These are phyloP conservation scores for Acrocera orbiculus DNA, from an alignment of 2,888 invertebrate genomes.

Conservation along the genomic window DNA sequence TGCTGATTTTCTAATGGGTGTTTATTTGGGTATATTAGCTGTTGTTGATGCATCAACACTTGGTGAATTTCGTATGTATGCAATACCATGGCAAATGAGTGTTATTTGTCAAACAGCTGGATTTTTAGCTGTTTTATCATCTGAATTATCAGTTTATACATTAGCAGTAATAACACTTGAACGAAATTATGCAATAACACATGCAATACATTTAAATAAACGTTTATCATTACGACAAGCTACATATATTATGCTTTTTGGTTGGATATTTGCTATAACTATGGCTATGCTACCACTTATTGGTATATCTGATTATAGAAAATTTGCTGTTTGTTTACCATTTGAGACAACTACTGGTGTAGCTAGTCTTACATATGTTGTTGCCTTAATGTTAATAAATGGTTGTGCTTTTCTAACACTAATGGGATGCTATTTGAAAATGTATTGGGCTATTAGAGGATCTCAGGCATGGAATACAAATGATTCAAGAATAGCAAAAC, in stretches of 20 bases:
- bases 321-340: constrained; percentile 91
- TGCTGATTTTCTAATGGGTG: constrained; percentile 94
- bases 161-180: constrained; percentile 91
- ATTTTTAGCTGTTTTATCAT: constrained; percentile 83
- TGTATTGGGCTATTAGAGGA: constrained; percentile 95
- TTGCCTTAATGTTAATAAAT: constrained; percentile 78
- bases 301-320: constrained; percentile 86
- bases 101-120: constrained; percentile 85
- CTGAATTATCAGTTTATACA: constrained; percentile 89
- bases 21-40: constrained; percentile 83
- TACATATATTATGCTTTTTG: constrained; percentile 75
- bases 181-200: constrained; percentile 91
- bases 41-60: constrained; percentile 91
- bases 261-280: constrained; percentile 78
- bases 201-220: constrained; percentile 94
- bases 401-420: constrained; percentile 86
- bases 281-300: constrained; percentile 80
- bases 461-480: constrained; percentile 96
- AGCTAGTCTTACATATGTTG: constrained; percentile 71
- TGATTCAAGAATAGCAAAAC: constrained; percentile 87
- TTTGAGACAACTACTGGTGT: constrained; percentile 71
- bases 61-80: constrained; percentile 90
- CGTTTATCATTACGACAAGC: constrained; percentile 80
- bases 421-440: constrained; percentile 90
- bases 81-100: constrained; percentile 95